Conservation (phyloP, 2,113 vertebrate genomes). For the Fukomys damarensis region DNA sequence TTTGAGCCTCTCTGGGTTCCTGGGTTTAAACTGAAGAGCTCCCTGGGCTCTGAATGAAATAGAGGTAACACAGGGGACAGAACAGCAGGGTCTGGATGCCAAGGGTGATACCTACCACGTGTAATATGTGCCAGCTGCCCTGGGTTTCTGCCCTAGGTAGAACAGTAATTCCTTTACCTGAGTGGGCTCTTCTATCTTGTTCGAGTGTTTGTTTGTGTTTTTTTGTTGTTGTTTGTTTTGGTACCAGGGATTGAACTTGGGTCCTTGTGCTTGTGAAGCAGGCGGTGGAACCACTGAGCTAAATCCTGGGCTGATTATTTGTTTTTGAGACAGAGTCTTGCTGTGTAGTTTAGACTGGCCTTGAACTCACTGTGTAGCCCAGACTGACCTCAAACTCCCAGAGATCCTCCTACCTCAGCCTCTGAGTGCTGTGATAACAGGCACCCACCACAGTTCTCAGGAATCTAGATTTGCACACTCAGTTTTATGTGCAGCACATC, state of each 20-base stretch:
- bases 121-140: neutral
- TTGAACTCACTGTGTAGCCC: neutral
- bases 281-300: no score
- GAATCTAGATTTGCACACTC: neutral
- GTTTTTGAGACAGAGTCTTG: neutral
- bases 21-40: neutral
- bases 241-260: no score
- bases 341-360: neutral
- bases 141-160: neutral
- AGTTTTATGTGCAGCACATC: neutral
- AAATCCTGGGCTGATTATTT: no score
- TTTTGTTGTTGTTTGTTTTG: no score
- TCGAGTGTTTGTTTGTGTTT: neutral
- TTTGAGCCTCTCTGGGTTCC: neutral
- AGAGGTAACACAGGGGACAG: neutral
- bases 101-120: neutral
- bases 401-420: neutral
- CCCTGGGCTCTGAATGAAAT: neutral
- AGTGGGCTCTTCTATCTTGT: neutral
- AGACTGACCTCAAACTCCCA: neutral
- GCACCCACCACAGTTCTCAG: neutral
- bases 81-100: neutral
- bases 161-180: neutral
- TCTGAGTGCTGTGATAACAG: neutral
- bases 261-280: no score